Evolutionary conservation across 2,888 invertebrate species (phyloP).

Genomic region (Diadegma fenestrale): DNA sequence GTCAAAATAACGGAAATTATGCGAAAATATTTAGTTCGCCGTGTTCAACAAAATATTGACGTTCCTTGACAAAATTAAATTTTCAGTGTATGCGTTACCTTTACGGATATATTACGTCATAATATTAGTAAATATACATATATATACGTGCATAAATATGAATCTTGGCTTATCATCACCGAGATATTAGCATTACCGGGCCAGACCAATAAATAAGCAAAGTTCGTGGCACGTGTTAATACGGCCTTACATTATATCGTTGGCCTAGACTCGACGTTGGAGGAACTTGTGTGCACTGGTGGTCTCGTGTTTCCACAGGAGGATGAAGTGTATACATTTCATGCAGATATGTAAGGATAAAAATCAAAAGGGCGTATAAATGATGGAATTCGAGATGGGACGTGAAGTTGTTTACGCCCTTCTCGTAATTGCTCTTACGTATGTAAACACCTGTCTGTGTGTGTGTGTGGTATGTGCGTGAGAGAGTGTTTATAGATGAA

Average conservation of each 20-base stretch:
- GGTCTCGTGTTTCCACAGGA: slow-evolving; percentile 45
- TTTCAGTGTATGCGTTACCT: not conserved
- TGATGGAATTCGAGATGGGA: not conserved
- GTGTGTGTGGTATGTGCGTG: not conserved
- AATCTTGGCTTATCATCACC: slow-evolving; percentile 66
- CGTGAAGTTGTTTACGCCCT: slow-evolving; percentile 10
- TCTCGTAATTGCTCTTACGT: not conserved
- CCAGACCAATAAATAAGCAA: slow-evolving; percentile 81
- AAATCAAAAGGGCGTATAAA: slow-evolving; percentile 7
- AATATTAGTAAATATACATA: not conserved
- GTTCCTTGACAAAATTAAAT: no score
- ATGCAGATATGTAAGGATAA: not conserved
- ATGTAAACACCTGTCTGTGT: not conserved
- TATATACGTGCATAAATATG: slow-evolving; percentile 30
- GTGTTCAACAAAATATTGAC: no score
- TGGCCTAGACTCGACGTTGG: slow-evolving; percentile 64
- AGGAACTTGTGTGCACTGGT: slow-evolving; percentile 61
- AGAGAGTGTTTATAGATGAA: not conserved
- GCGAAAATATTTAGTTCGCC: no score
- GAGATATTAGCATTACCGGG: slow-evolving; percentile 79
- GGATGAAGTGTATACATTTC: slow-evolving; percentile 12
- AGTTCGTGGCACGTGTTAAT: slow-evolving; percentile 81
- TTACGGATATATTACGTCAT: not conserved
- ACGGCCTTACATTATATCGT: slow-evolving; percentile 77
- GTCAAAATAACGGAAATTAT: no score